Evolutionary conservation across 2,797 vertebrate genomes (phyloP), one percentile per base, ranked within the genome.

Genomic region (Sebastes trivittatus): DNA sequence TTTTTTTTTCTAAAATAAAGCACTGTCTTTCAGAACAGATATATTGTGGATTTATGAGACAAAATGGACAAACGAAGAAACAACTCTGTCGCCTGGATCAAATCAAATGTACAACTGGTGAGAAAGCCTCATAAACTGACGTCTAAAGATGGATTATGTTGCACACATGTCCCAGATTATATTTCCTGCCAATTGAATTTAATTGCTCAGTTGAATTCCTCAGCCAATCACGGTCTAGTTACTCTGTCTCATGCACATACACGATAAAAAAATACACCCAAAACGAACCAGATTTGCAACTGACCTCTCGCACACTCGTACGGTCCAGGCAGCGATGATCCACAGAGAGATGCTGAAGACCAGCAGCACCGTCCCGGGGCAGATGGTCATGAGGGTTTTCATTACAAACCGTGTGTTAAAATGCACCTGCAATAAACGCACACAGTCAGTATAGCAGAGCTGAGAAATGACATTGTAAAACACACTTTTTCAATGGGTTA

Each of bases 381-480:
- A 99, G 96, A 99, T 99, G 77, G 98, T 99, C 98, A 99, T 99
- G 91, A 99, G 96, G 0, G 98, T 99, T 96, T 99, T 99, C 98
- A 99, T 99, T 91, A 99, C 98, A 0, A 99, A 99, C 65, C 98
- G 97, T 0, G 98, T 99, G 95, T 99, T 99, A 94, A 99, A 99
- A 95, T 98, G 98, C 91, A 99, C 98, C 95, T 99, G 96, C 58
- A 96, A 90, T 18, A 60, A 29, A n/a, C 11, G 34, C 34, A 64
- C 42, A 72, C 23, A 61, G 2, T 49, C 52, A 86, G 62, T 63
- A 30, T 2, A 62, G 16, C 16, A 18, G 10, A 66, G 11, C 10
- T 54, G 30, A 59, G 7, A 22, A 55, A 76, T 59, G 1, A 55
- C 42, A 11, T 3, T 38, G 36, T 27, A 16, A 74, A 14, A 38